Conservation (phyloP, 2,888 invertebrate species). For the Trichacis sp. region DNA sequence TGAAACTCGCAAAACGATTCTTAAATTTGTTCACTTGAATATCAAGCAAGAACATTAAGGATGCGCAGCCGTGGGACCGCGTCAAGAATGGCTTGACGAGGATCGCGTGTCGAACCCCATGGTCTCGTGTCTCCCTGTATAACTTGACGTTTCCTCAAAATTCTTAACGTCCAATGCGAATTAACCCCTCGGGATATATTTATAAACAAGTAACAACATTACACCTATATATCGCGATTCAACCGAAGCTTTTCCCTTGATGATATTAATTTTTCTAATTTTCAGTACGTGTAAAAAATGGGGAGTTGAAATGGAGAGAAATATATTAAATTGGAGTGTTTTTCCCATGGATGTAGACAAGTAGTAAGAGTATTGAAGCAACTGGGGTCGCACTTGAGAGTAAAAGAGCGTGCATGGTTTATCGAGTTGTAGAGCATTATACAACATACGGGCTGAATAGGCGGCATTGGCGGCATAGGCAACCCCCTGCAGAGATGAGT, state of each 20-base stretch:
- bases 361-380: constrained; percentile 56
- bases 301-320: constrained; percentile 60
- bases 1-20: constrained; percentile 27
- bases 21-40: too few species aligned
- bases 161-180: constrained; percentile 26
- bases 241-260: too few species aligned
- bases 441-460: too few species aligned
- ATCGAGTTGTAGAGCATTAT: too few species aligned
- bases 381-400: constrained; percentile 57
- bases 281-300: too few species aligned
- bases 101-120: constrained; percentile 58
- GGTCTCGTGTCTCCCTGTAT: constrained; percentile 62
- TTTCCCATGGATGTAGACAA: constrained; percentile 65
- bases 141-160: constrained; percentile 55
- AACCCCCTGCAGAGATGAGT: too few species aligned
- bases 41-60: too few species aligned
- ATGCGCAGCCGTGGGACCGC: constrained; percentile 23
- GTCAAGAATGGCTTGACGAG: constrained; percentile 13
- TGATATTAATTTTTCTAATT: too few species aligned
- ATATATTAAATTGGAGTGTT: constrained; percentile 62
- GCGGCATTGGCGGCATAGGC: too few species aligned
- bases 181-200: background rate
- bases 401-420: constrained; percentile 61
- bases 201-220: too few species aligned
- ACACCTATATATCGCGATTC: too few species aligned